phyloP scores from a whole-genome alignment of 2,888 invertebrate species.

The Caenorhabditis zanzibari region DNA sequence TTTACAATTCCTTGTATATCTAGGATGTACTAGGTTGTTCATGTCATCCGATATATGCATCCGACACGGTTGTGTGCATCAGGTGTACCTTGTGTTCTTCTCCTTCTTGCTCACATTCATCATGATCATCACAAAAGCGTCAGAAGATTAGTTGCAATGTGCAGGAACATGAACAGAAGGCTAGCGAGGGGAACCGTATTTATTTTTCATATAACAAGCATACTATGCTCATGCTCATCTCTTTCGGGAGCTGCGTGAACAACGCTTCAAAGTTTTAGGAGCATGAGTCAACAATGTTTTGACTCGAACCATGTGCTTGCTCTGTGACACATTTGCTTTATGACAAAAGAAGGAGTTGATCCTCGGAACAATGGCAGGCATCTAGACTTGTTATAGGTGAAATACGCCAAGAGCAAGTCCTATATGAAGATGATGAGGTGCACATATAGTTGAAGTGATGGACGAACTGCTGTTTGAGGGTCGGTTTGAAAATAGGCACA shows the following conservation, averaged over 20 bases:
- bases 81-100: neutral
- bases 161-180: constrained; percentile 13
- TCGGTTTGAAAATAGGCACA: too few species aligned
- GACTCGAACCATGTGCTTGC: constrained; percentile 9
- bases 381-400: neutral
- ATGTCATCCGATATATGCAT: constrained; percentile 16
- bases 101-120: neutral
- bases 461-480: too few species aligned
- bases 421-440: too few species aligned
- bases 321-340: constrained; percentile 18
- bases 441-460: too few species aligned
- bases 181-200: constrained; percentile 6
- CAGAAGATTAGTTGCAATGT: constrained; percentile 29
- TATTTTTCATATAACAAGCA: constrained; percentile 35
- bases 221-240: constrained; percentile 31
- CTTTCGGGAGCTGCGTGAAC: constrained; percentile 9
- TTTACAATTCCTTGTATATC: neutral
- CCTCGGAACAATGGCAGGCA: neutral
- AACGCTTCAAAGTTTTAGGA: constrained; percentile 9
- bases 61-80: constrained; percentile 13
- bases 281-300: constrained; percentile 36
- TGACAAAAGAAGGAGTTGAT: neutral
- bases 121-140: constrained; percentile 41
- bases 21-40: neutral
- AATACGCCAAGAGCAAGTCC: too few species aligned